Evolutionary conservation across 1,140 invertebrate genomes (phyloP).

Genomic region (Micrasema minimum): DNA sequence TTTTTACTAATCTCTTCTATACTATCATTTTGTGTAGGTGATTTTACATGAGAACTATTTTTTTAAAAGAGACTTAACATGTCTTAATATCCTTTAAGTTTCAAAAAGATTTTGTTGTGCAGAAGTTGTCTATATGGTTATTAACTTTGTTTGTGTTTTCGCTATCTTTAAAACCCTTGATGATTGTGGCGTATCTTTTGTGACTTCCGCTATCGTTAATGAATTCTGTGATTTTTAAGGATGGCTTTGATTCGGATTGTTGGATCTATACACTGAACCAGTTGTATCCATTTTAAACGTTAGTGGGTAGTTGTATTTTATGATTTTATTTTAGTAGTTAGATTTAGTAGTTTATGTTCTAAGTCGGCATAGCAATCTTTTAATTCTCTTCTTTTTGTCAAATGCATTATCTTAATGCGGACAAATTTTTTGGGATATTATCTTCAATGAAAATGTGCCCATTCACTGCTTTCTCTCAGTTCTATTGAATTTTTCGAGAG

Average conservation of each 20-base stretch:
- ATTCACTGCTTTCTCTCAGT: conserved; percentile 72
- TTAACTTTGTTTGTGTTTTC: conserved; percentile 2
- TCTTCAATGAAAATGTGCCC: conserved; percentile 80
- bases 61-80: conserved; percentile 34
- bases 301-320: too few relatives aligned
- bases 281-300: conserved; percentile 66
- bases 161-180: conserved; percentile 45
- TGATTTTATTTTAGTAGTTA: conserved; percentile 60
- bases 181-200: conserved; percentile 58
- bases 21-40: conserved; percentile 32
- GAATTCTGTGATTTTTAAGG: conserved; percentile 65
- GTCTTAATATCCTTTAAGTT: conserved; percentile 10
- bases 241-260: conserved; percentile 69
- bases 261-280: conserved; percentile 68
- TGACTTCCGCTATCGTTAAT: conserved; percentile 59
- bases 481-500: conserved; percentile 68
- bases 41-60: conserved; percentile 9
- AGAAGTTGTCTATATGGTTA: conserved; percentile 21
- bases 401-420: conserved; percentile 81
- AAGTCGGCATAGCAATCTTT: conserved; percentile 79
- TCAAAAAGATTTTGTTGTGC: background rate
- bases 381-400: conserved; percentile 81
- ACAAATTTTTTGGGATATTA: conserved; percentile 78
- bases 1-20: background rate
- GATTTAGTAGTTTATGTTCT: conserved; percentile 78